Evolutionary conservation across 2,888 invertebrate species (phyloP).

Genomic region (Lasioglossum pauxillum): DNA sequence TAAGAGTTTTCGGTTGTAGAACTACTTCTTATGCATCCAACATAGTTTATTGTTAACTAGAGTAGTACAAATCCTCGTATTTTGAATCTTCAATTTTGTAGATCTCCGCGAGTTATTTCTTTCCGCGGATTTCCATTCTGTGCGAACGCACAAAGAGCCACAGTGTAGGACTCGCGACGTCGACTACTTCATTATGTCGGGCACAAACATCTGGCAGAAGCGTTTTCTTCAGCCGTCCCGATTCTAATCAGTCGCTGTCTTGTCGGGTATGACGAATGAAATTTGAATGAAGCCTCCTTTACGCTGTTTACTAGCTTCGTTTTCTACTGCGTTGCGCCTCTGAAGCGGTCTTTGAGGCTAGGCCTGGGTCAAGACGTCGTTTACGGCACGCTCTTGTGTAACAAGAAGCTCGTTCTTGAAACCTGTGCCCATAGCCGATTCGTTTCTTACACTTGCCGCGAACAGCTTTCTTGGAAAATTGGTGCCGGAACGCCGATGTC

Average conservation of each 20-base stretch:
- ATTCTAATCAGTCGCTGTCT: not conserved
- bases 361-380: conserved; percentile 19
- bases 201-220: not conserved
- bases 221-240: not conserved
- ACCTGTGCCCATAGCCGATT: conserved; percentile 22
- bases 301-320: not conserved
- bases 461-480: not conserved
- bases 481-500: conserved; percentile 3
- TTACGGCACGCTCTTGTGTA: conserved; percentile 24
- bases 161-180: not conserved
- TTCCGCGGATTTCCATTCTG: not conserved
- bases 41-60: not conserved
- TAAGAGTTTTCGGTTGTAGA: no score
- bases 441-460: conserved; percentile 15
- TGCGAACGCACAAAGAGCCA: not conserved
- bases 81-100: not conserved
- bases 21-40: no score
- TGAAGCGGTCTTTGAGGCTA: not conserved
- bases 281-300: conserved; percentile 5
- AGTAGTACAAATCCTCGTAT: not conserved
- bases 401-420: conserved; percentile 20
- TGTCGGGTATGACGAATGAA: not conserved
- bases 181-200: not conserved
- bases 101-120: not conserved
- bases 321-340: not conserved